These are phyloP conservation scores for Melanerpes formicivorus DNA, from an alignment of 2,113 vertebrate genomes.

Conservation along the genomic window DNA sequence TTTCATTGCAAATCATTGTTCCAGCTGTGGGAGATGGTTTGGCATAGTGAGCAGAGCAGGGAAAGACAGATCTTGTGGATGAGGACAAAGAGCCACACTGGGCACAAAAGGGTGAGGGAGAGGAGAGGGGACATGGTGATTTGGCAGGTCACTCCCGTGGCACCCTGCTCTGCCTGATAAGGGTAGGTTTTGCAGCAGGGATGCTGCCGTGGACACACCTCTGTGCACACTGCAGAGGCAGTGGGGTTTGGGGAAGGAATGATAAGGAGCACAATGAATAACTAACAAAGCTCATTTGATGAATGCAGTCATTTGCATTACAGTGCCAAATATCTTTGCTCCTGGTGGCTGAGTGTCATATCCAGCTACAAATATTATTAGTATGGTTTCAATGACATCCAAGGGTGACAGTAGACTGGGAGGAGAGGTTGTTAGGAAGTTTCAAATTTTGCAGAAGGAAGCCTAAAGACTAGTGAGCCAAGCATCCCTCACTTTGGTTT, in stretches of 20 bases:
- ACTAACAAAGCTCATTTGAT: constrained; percentile 80
- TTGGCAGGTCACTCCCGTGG: constrained; percentile 80
- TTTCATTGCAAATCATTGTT: constrained; percentile 41
- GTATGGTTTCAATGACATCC: constrained; percentile 44
- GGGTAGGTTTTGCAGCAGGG: constrained; percentile 78
- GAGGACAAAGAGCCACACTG: constrained; percentile 72
- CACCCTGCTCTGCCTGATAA: constrained; percentile 86
- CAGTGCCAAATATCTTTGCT: constrained; percentile 77
- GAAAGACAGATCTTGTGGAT: constrained; percentile 45
- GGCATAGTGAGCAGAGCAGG: neutral
- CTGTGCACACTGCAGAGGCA: constrained; percentile 25
- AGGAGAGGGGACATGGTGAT: constrained; percentile 57
- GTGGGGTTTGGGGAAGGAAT: constrained; percentile 63
- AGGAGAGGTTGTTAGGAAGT: neutral
- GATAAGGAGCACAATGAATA: constrained; percentile 86
- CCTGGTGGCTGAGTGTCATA: constrained; percentile 35
- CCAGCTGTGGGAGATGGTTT: constrained; percentile 55
- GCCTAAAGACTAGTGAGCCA: neutral
- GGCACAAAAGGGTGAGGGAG: constrained; percentile 72
- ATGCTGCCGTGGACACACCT: constrained; percentile 73
- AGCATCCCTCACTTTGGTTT: neutral
- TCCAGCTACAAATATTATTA: constrained; percentile 56
- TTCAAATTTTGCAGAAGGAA: neutral
- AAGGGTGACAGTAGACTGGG: neutral
- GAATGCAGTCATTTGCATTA: constrained; percentile 81